Conservation (phyloP, 2,797 vertebrate species). For the Coregonus ussuriensis region DNA sequence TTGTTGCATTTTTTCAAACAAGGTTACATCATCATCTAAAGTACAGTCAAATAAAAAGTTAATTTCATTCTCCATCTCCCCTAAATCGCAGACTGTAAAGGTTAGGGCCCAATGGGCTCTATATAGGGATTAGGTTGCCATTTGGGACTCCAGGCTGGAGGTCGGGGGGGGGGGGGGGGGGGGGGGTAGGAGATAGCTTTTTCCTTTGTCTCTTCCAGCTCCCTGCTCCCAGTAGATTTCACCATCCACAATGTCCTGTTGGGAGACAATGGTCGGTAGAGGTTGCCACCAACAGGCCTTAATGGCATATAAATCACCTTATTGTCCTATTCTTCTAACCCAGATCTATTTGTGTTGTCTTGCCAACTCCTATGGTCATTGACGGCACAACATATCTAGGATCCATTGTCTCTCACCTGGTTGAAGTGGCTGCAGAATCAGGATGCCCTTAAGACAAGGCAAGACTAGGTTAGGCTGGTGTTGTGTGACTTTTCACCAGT, state of each 20-base stretch:
- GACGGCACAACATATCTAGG: background rate
- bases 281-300: background rate
- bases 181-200: too few relatives aligned
- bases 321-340: background rate
- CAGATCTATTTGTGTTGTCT: too few relatives aligned
- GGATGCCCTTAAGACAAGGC: constrained; percentile 11
- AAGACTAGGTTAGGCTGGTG: background rate
- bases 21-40: too few relatives aligned
- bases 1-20: too few relatives aligned
- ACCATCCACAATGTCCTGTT: background rate
- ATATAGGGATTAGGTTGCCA: too few relatives aligned
- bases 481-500: constrained; percentile 34
- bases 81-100: too few relatives aligned
- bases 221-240: background rate
- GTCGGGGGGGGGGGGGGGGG: too few relatives aligned
- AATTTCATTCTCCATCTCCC: too few relatives aligned
- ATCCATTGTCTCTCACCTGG: background rate
- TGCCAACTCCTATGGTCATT: too few relatives aligned
- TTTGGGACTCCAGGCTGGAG: too few relatives aligned
- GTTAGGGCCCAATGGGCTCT: too few relatives aligned
- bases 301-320: background rate
- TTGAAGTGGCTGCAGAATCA: constrained; percentile 4
- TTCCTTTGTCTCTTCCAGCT: background rate
- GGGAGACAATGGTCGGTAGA: background rate
- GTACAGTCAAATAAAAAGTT: too few relatives aligned